Percentiles rank a stretch among this genome's conserved stretches.
These are phyloP conservation scores for Brachyopa scutellaris DNA, from an alignment of 2,888 invertebrate genomes.

Conservation along the genomic window DNA sequence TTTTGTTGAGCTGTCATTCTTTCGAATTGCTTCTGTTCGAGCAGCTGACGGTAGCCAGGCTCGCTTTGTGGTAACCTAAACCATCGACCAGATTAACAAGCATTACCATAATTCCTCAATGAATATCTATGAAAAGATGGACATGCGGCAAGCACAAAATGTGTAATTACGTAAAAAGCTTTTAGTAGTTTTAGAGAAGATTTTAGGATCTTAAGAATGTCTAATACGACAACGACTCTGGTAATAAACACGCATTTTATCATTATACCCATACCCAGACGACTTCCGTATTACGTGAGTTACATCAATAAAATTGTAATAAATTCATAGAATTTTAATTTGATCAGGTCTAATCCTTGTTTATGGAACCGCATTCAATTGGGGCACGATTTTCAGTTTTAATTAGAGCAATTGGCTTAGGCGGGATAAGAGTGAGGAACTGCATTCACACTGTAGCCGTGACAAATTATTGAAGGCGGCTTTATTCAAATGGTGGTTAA, in stretches of 20 bases:
- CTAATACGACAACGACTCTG: neutral
- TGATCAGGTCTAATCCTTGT: neutral
- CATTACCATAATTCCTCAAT: slow-evolving; percentile 58
- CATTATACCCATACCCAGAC: too few species aligned
- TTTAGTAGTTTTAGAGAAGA: slow-evolving; percentile 12
- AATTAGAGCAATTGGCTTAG: neutral
- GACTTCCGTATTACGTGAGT: slow-evolving; percentile 18
- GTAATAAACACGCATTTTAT: slow-evolving; percentile 17
- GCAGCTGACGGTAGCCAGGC: slow-evolving; percentile 34
- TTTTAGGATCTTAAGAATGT: slow-evolving; percentile 26
- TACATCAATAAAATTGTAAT: neutral
- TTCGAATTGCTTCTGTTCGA: slow-evolving; percentile 45
- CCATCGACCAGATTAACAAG: slow-evolving; percentile 38
- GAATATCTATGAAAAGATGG: slow-evolving; percentile 28
- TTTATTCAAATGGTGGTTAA: too few species aligned
- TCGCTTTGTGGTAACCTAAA: slow-evolving; percentile 20
- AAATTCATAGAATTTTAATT: neutral
- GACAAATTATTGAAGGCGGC: too few species aligned
- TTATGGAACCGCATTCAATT: neutral
- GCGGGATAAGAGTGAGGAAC: too few species aligned
- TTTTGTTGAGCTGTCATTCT: slow-evolving; percentile 17
- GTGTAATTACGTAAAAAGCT: slow-evolving; percentile 30
- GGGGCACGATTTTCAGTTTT: neutral
- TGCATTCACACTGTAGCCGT: too few species aligned
- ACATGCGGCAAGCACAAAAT: slow-evolving; percentile 22